These are phyloP conservation scores for Drosophila pegasa DNA, from an alignment of 2,888 invertebrate genomes.

Conservation along the genomic window DNA sequence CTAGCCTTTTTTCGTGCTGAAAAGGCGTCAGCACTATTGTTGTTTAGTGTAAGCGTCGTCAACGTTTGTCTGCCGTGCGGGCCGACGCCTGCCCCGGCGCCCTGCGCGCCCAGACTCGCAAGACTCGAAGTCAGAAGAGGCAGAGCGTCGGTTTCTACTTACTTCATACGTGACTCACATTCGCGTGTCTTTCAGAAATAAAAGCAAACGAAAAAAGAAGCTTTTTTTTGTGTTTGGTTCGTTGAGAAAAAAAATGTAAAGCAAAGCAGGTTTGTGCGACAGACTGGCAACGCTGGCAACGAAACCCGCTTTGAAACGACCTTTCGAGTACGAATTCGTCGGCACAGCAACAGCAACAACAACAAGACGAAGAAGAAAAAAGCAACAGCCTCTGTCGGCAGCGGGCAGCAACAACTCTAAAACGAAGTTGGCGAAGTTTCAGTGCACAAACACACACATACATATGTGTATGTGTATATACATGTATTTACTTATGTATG, in stretches of 20 bases:
- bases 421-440: conserved; percentile 67
- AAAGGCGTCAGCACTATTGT: conserved; percentile 1
- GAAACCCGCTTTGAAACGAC: conserved; percentile 84
- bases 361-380: conserved; percentile 57
- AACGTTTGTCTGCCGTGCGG: conserved; percentile 46
- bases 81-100: conserved; percentile 10
- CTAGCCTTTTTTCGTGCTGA: neutral
- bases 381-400: conserved; percentile 64
- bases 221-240: conserved; percentile 57
- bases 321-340: conserved; percentile 84
- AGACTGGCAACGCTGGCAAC: conserved; percentile 81
- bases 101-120: conserved; percentile 9
- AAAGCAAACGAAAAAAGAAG: conserved; percentile 61
- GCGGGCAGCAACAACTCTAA: conserved; percentile 68
- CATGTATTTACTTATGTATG: conserved; percentile 11
- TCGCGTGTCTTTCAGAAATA: conserved; percentile 79
- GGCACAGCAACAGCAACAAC: conserved; percentile 70
- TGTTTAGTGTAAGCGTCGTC: conserved; percentile 34
- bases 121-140: conserved; percentile 32
- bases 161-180: conserved; percentile 80
- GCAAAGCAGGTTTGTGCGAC: conserved; percentile 75
- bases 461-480: conserved; percentile 15
- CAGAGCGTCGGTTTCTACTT: conserved; percentile 73
- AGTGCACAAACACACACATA: conserved; percentile 27
- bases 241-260: conserved; percentile 73